Evolutionary conservation across 2,888 invertebrate genomes (phyloP).

Genomic region (Platycnemis pennipes): DNA sequence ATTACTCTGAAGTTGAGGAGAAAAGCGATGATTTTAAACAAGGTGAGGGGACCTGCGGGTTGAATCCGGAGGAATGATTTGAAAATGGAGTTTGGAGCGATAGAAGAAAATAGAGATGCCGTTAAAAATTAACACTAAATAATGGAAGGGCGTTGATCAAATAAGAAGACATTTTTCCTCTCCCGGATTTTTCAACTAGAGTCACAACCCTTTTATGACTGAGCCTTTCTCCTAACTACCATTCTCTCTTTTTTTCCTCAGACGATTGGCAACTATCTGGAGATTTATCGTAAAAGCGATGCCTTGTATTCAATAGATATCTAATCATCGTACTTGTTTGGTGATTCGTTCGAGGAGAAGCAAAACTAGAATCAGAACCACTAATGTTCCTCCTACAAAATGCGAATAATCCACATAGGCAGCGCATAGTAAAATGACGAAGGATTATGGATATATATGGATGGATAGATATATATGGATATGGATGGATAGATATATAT

Average conservation of each 20-base stretch:
- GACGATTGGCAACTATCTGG: background rate
- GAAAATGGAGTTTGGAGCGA: background rate
- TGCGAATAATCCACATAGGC: too few relatives aligned
- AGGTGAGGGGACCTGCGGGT: background rate
- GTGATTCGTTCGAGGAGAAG: too few relatives aligned
- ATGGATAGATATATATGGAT: too few relatives aligned
- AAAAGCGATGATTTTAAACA: background rate
- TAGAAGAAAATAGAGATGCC: background rate
- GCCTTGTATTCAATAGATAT: background rate
- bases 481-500: too few relatives aligned
- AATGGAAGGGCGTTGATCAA: background rate
- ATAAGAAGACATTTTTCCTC: background rate
- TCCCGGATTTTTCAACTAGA: background rate
- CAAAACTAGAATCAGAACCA: too few relatives aligned
- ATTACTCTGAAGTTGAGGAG: background rate
- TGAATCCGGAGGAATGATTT: background rate
- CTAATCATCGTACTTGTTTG: background rate
- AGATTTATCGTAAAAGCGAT: background rate
- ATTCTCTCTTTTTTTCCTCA: background rate
- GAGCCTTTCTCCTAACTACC: background rate
- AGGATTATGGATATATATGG: too few relatives aligned
- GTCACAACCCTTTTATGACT: background rate
- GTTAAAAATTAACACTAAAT: background rate
- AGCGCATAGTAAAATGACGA: too few relatives aligned
- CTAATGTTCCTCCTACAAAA: too few relatives aligned